Conservation (phyloP, 1,140 invertebrate species). For the Drosophila setifemur region DNA sequence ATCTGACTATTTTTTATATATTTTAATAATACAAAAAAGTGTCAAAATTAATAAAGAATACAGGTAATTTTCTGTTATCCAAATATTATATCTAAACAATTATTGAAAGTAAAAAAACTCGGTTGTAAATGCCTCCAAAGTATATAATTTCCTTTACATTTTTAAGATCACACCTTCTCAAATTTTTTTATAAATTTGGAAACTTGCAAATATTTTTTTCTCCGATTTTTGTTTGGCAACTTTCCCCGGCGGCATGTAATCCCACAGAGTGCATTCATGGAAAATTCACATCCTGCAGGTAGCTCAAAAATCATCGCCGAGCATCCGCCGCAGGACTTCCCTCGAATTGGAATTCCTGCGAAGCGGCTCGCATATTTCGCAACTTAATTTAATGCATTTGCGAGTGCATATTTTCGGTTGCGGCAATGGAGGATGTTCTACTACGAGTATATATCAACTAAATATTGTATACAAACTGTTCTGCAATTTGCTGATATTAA, state of each 20-base stretch:
- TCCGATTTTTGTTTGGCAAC: neutral
- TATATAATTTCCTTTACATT: too few relatives aligned
- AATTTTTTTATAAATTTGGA: neutral
- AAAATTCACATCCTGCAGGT: slow-evolving; percentile 50
- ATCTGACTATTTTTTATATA: too few relatives aligned
- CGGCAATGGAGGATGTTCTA: neutral
- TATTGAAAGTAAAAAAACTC: too few relatives aligned
- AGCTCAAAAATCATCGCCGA: slow-evolving; percentile 55
- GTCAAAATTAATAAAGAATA: too few relatives aligned
- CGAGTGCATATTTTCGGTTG: slow-evolving; percentile 43
- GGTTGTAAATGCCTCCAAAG: too few relatives aligned
- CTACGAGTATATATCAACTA: slow-evolving; percentile 29
- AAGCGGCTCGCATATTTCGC: slow-evolving; percentile 48
- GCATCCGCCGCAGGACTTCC: neutral
- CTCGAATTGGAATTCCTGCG: slow-evolving; percentile 6
- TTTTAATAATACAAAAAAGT: too few relatives aligned
- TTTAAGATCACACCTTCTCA: neutral
- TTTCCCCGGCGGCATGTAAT: slow-evolving; percentile 53
- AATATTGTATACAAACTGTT: slow-evolving; percentile 43
- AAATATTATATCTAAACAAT: too few relatives aligned
- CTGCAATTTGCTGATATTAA: slow-evolving; percentile 68
- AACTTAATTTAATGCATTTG: slow-evolving; percentile 74
- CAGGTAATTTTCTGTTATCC: too few relatives aligned
- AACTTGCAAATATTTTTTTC: neutral
- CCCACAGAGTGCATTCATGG: slow-evolving; percentile 68